These are phyloP conservation scores for Tragelaphus scriptus DNA, from an alignment of 2,113 vertebrate species.

Conservation along the genomic window DNA sequence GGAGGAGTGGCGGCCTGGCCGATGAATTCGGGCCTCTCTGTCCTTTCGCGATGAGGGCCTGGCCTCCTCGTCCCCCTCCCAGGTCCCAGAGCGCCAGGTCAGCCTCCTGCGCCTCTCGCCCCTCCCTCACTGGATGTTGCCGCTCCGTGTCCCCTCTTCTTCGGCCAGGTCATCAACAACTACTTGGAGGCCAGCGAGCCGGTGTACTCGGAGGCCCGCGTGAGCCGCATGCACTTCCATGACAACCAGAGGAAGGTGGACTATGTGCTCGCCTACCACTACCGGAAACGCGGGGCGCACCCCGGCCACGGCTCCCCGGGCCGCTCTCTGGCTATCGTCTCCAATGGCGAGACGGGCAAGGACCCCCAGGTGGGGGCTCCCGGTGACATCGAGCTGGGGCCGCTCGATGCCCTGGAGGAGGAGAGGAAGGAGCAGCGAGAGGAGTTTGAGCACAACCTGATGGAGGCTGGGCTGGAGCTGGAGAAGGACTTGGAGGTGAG, in stretches of 20 bases:
- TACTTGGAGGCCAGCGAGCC: slow-evolving; percentile 76
- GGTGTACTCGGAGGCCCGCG: rapidly evolving
- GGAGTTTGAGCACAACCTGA: slow-evolving; percentile 90
- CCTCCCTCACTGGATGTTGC: not conserved
- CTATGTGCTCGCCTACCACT: slow-evolving; percentile 93
- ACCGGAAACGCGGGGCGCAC: slow-evolving; percentile 77
- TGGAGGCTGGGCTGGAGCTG: slow-evolving; percentile 91
- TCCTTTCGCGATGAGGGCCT: not conserved
- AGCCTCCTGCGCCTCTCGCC: not conserved
- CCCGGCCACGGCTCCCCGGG: rapidly evolving
- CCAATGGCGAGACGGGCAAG: slow-evolving; percentile 80
- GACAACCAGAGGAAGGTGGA: slow-evolving; percentile 94
- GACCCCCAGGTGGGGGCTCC: slow-evolving; percentile 51
- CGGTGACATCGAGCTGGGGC: slow-evolving; percentile 69
- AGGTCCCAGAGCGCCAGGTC: not conserved
- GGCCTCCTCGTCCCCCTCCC: not conserved
- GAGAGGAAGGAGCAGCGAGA: slow-evolving; percentile 88
- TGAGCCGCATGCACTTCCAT: slow-evolving; percentile 84
- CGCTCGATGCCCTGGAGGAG: slow-evolving; percentile 82
- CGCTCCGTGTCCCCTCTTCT: not conserved
- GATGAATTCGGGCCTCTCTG: not conserved
- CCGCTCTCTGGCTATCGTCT: slow-evolving; percentile 51
- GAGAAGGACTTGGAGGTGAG: slow-evolving; percentile 89
- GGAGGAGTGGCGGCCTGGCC: not conserved
- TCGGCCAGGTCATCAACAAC: slow-evolving; percentile 82